Evolutionary conservation across 2,113 vertebrate genomes (phyloP), one percentile per base, ranked within the genome.

Genomic region (Orientallactaga bullata): DNA sequence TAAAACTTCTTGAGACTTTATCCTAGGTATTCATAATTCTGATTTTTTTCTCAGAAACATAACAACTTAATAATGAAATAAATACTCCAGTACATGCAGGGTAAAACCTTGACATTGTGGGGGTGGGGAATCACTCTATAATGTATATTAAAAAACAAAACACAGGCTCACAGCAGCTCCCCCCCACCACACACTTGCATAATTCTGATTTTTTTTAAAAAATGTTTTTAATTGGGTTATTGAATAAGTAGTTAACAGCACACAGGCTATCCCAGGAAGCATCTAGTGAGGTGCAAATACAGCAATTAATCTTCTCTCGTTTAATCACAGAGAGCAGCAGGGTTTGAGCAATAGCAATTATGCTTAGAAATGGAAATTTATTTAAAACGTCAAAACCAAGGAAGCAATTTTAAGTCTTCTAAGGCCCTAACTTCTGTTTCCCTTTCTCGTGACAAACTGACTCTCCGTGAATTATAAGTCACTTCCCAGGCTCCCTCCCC

Each of bases 251-350:
- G 72, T 93, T 97, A 97, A 93, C 32, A 89, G 72, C 74, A 94
- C 81, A 93, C 6, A 86, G 12, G 92, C 95, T 93, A 58, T 96
- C 90, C 72, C 37, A 93, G 95, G 95, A 96, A 94, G 85, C 80
- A 81, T 55, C 72, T 69, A 91, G 71, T 71, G 84, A 95, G 92
- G 77, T 77, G 80, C 65, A 72, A 93, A 93, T 68, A 10, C 24
- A 84, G 88, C 78, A 93, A 96, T 95, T 96, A 96, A 95, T 89
- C 73, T 91, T 94, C 93, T 95, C 90, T 91, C 85, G 68, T 96
- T 89, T 94, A 96, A 96, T 96, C 84, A 97, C 66, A 96, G 90
- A 76, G 20, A 96, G 47, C 95, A 93, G 94, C 95, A 80, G 92
- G 89, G 30, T 69, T 89, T 73, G 84, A 74, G 87, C 91, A 9